Percentiles rank a stretch among this genome's conserved stretches.
These are phyloP conservation scores for Drosophila teissieri DNA, from an alignment of 1,140 invertebrate species.

Conservation along the genomic window DNA sequence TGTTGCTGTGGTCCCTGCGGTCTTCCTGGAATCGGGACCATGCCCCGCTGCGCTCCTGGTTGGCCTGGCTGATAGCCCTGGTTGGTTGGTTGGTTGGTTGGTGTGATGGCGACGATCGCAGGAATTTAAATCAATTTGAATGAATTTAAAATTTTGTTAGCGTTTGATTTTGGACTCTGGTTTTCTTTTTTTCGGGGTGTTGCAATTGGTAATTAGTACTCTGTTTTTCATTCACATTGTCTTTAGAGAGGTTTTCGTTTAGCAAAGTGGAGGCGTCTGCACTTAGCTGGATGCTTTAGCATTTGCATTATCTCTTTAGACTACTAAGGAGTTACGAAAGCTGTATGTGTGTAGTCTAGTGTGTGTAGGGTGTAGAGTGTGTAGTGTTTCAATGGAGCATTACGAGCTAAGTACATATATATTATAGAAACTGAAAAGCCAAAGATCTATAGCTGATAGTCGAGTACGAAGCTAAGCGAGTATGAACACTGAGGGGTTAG, in stretches of 20 bases:
- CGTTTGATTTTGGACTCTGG: constrained; percentile 34
- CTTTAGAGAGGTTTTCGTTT: constrained; percentile 63
- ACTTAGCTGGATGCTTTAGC: constrained; percentile 50
- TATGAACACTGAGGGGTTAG: constrained; percentile 27
- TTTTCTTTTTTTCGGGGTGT: constrained; percentile 54
- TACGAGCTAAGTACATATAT: constrained; percentile 52
- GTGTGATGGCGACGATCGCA: constrained; percentile 43
- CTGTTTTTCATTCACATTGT: constrained; percentile 83
- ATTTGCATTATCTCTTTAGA: constrained; percentile 47
- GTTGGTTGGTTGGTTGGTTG: neutral
- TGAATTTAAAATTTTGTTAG: constrained; percentile 79
- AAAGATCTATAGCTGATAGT: constrained; percentile 61
- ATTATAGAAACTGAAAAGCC: constrained; percentile 51
- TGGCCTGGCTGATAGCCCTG: constrained; percentile 83
- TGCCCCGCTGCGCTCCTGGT: constrained; percentile 69
- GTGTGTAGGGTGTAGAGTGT: neutral
- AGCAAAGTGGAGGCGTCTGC: constrained; percentile 56
- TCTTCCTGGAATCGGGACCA: constrained; percentile 81
- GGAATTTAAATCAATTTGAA: constrained; percentile 81
- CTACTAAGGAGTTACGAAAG: constrained; percentile 60
- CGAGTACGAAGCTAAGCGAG: constrained; percentile 71
- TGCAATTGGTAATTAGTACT: constrained; percentile 67
- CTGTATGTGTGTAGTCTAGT: constrained; percentile 23
- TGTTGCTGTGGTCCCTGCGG: constrained; percentile 71
- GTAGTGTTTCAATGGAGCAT: constrained; percentile 23